Conservation (phyloP, 1,140 invertebrate species). For the Lepidostoma basale region DNA sequence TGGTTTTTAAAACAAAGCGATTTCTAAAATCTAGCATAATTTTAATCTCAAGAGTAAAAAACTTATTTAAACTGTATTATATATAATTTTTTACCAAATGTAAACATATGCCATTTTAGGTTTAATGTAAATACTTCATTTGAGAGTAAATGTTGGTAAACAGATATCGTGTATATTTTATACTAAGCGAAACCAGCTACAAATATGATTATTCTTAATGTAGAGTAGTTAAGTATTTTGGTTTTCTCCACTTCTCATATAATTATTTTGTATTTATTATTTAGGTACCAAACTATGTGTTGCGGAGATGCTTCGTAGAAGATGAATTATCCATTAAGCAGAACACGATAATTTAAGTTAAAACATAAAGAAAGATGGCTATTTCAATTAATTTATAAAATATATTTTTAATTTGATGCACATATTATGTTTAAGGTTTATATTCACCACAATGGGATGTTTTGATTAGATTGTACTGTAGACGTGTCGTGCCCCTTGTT, state of each 20-base stretch:
- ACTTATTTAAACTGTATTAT: constrained; percentile 31
- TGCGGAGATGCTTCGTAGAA: constrained; percentile 16
- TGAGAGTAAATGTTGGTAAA: constrained; percentile 13
- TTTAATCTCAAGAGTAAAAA: constrained; percentile 28
- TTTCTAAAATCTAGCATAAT: constrained; percentile 17
- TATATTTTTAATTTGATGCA: constrained; percentile 3
- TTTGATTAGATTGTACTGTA: too few species aligned
- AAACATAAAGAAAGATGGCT: constrained; percentile 2
- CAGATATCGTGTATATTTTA: constrained; percentile 15
- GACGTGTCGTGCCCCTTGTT: too few species aligned
- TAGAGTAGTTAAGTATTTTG: not conserved
- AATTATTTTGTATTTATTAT: constrained; percentile 27
- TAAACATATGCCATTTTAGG: constrained; percentile 31
- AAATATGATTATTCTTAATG: constrained; percentile 12
- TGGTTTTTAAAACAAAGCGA: constrained; percentile 1
- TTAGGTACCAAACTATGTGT: not conserved
- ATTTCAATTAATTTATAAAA: not conserved
- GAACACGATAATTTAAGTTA: constrained; percentile 11
- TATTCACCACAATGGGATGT: too few species aligned
- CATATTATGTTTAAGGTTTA: too few species aligned
- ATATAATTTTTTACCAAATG: constrained; percentile 32
- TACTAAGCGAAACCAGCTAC: constrained; percentile 23
- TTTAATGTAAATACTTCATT: constrained; percentile 31
- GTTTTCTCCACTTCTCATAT: not conserved
- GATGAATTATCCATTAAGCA: constrained; percentile 10